These are phyloP conservation scores for Caenorhabditis latens DNA, from an alignment of 1,140 invertebrate genomes.

Conservation along the genomic window DNA sequence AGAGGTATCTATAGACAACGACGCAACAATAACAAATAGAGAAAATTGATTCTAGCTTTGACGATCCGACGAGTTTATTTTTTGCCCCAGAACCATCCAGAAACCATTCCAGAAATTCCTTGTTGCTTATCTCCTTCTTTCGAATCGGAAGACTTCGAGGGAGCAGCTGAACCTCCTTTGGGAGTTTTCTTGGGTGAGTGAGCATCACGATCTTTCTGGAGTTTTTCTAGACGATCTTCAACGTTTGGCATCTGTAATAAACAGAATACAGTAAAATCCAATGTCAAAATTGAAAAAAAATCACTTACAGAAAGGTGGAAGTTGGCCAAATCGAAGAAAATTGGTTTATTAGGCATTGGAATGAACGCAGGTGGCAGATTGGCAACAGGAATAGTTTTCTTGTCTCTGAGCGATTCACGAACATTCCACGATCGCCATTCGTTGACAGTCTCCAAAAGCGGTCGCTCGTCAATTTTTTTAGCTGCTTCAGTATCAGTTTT, in stretches of 20 bases:
- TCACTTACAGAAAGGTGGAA: conserved; percentile 12
- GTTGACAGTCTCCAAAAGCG: conserved; percentile 27
- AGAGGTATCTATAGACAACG: conserved; percentile 16
- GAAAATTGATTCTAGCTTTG: background rate
- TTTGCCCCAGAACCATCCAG: conserved; percentile 65
- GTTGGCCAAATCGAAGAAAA: conserved; percentile 62
- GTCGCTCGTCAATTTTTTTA: conserved; percentile 7
- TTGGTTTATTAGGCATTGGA: conserved; percentile 62
- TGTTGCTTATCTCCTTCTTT: conserved; percentile 41
- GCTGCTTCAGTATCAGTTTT: conserved; percentile 13
- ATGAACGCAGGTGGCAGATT: conserved; percentile 48
- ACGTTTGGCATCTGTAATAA: conserved; percentile 83
- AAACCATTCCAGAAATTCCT: conserved; percentile 62
- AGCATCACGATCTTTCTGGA: conserved; percentile 67
- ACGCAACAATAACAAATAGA: conserved; percentile 2
- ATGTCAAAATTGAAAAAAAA: conserved; percentile 13
- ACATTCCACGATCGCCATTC: conserved; percentile 40
- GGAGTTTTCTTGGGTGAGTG: conserved; percentile 43
- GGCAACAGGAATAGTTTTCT: conserved; percentile 50
- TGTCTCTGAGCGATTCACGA: conserved; percentile 6
- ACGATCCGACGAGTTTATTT: conserved; percentile 10
- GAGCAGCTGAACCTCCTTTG: conserved; percentile 18
- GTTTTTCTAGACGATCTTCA: conserved; percentile 69
- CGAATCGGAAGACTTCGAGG: conserved; percentile 9
- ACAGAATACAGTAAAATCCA: conserved; percentile 80